phyloP scores from a whole-genome alignment of 35 echinoderm and acorn worm species.

The Ophiothrix spiculata region DNA sequence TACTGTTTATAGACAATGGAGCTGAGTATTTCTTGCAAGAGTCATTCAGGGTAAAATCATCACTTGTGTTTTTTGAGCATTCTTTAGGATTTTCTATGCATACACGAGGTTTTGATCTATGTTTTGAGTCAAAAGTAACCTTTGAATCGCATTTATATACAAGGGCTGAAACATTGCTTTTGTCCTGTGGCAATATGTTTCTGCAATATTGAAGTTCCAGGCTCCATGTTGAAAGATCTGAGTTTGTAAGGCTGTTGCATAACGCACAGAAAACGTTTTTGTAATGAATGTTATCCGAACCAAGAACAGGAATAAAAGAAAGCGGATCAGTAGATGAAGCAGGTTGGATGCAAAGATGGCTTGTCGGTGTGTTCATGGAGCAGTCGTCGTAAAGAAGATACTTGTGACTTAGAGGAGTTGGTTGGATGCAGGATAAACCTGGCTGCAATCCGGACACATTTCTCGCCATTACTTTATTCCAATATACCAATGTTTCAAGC shows the following conservation, averaged over 20 bases:
- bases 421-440: not conserved
- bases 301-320: not conserved
- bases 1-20: not conserved
- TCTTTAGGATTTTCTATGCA: not conserved
- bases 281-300: not conserved
- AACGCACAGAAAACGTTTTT: not conserved
- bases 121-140: not conserved
- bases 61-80: not conserved
- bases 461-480: not conserved
- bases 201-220: not conserved
- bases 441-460: not conserved
- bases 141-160: not conserved
- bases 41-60: not conserved
- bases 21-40: not conserved
- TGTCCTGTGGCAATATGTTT: not conserved
- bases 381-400: not conserved
- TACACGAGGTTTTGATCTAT: not conserved
- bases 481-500: too few relatives aligned
- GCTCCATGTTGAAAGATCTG: not conserved
- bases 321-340: not conserved
- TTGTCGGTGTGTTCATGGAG: not conserved
- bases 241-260: not conserved
- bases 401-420: not conserved
- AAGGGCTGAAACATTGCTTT: not conserved
- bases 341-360: not conserved